Evolutionary conservation across 2,113 vertebrate genomes (phyloP).

Genomic region (Callocephalon fimbriatum): DNA sequence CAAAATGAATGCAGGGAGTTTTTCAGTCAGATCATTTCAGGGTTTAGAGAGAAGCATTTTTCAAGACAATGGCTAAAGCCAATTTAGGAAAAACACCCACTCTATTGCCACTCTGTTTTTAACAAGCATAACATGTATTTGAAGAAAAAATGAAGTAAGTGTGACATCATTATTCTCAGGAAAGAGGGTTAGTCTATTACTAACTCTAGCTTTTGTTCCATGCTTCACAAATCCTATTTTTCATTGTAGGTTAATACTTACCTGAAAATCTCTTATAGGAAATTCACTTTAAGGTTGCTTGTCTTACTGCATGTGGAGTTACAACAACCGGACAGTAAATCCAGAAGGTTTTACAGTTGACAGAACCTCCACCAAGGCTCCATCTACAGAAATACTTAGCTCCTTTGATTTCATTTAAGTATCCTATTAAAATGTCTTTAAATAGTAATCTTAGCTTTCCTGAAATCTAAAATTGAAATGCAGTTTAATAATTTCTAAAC

Average conservation of each 20-base stretch:
- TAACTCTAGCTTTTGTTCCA: conserved; percentile 49
- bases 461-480: conserved; percentile 70
- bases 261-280: conserved; percentile 53
- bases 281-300: conserved; percentile 66
- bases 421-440: conserved; percentile 68
- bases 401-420: conserved; percentile 67
- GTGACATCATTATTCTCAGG: background rate
- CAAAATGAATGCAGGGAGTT: background rate
- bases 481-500: conserved; percentile 63
- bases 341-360: conserved; percentile 60
- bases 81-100: background rate
- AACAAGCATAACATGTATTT: background rate
- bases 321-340: conserved; percentile 59
- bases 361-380: conserved; percentile 68
- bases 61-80: background rate
- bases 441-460: conserved; percentile 67
- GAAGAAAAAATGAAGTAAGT: background rate
- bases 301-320: conserved; percentile 66
- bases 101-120: background rate
- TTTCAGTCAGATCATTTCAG: background rate
- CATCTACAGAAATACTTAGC: conserved; percentile 69
- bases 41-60: background rate
- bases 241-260: conserved; percentile 50
- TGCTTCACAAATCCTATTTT: conserved; percentile 50
- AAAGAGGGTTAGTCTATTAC: conserved; percentile 19